A percentile compares a stretch with the other conserved stretches of the same genome.
phyloP scores from a whole-genome alignment of 2,113 vertebrate genomes.

The Tautogolabrus adspersus region DNA sequence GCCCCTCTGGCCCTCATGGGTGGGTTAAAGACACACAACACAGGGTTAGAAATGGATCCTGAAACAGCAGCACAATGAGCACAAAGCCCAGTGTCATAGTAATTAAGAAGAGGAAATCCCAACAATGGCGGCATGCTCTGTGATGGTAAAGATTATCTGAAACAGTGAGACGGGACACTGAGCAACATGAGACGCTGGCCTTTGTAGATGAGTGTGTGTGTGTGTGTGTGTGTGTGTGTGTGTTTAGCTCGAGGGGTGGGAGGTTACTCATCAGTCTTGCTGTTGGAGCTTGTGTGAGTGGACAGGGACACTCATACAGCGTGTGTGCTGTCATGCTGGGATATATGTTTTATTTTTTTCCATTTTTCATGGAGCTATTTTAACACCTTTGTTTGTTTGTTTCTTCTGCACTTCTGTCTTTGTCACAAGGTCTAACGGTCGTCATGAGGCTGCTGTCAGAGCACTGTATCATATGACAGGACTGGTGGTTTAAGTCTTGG shows the following conservation, averaged over 20 bases:
- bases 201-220: conserved; percentile 55
- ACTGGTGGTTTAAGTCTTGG: conserved; percentile 37
- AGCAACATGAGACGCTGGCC: conserved; percentile 73
- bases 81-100: conserved; percentile 66
- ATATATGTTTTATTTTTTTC: neutral
- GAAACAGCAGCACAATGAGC: conserved; percentile 62
- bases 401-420: neutral
- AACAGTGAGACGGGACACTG: conserved; percentile 57
- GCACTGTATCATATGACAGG: conserved; percentile 33
- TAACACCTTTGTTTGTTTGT: neutral
- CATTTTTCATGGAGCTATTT: conserved; percentile 16
- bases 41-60: conserved; percentile 65
- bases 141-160: conserved; percentile 74
- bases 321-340: neutral
- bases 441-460: conserved; percentile 11
- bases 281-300: neutral
- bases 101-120: conserved; percentile 77
- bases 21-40: conserved; percentile 52
- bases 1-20: conserved; percentile 52
- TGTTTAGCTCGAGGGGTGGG: conserved; percentile 55
- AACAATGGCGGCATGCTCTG: conserved; percentile 64
- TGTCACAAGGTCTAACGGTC: conserved; percentile 36
- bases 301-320: neutral
- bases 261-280: conserved; percentile 22
- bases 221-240: conserved; percentile 26